Evolutionary conservation across 1,140 invertebrate species (phyloP), one percentile per base, ranked within the genome.

Genomic region (Carcinoscorpius rotundicauda): DNA sequence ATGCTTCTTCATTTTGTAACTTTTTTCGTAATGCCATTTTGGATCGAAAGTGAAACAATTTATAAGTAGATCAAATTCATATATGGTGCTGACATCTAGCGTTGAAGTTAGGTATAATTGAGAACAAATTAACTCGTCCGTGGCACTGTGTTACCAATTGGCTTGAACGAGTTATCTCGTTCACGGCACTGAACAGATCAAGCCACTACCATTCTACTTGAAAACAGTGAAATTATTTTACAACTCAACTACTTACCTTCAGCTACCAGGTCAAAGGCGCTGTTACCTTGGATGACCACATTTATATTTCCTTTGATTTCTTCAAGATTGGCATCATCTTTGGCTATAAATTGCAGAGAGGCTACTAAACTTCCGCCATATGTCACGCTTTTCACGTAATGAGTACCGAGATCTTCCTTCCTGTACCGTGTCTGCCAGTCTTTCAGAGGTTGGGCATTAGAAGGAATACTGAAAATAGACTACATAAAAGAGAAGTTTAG

Each of bases 301-400:
- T 65, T 65, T 9, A 68, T 51, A 3, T 49, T 52, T 8, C 9
- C 67, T 29, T 62, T 11, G 4, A 68, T 60, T 6, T 63, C 58
- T 6, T 56, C n/a, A 4, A 68, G 6, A n/a, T 68, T 53, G 52
- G 63, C 64, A 4, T 29, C 6, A 5, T 57, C 57, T 4, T n/a
- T 48, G 4, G 67, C 65, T 6, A 58, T 63, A 55, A 69, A 69
- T 4, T 64, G 51, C 6, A 69, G 48, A 29, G 58, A 58, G 3
- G 67, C 64, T 4, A 69, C 61, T 4, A 69, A 59, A 52, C 64
- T 62, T 5, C 67, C 67, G 1, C 67, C 67, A 49, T 69, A 69
- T 4, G 62, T 11, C 6, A 69, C 55, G 11, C 62, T 69, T 55
- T 59, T 50, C 3, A 69, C 64, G n/a, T 57, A 69, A 52, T 69